Evolutionary conservation across 2,797 vertebrate species (phyloP), one percentile per base, ranked within the genome.

Genomic region (Takifugu rubripes): DNA sequence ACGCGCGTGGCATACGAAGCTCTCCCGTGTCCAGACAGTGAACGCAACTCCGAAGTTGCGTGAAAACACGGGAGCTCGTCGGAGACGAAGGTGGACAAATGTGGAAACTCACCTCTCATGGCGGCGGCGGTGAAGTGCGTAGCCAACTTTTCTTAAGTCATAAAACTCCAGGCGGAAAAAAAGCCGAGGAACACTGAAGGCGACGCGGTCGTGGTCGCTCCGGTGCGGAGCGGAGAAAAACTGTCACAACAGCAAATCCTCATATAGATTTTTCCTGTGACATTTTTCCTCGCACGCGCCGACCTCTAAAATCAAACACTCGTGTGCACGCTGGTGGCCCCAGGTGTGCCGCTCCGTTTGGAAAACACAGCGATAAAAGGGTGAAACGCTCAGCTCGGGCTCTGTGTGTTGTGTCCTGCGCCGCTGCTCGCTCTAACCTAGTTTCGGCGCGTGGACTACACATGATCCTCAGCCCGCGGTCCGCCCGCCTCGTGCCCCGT

Each of bases 381-480:
- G 17, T 48, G 46, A 24, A 25, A 14, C 5, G 44, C 44, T 46
- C 50, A 8, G 48, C 68, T 70, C 54, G 7, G 25, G 40, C 53
- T 43, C 10, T 6, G 21, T 9, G 54, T 9, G 54, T 57, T 83
- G 56, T 47, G 48, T 61, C 61, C 69, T 61, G 61, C 74, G 76
- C 78, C 51, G 75, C 62, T 4, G 51, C 70, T 79, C 74, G 49
- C 68, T 69, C 54, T 87, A 87, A 91, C 89, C 85, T 79, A 82
- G 70, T 87, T 87, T 89, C 78, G 52, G 88, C 90, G 89, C 89
- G 88, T 91, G 91, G 90, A 91, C 87, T 85, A 90, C 91, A 91
- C 91, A 91, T 91, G 91, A 92, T 90, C 88, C 72, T 85, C 78
- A 81, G 63, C 72, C 72, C 49, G 70, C 70, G 61, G 84, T 57